Evolutionary conservation across 1,140 invertebrate genomes (phyloP).

Genomic region (Eriosoma lanigerum): DNA sequence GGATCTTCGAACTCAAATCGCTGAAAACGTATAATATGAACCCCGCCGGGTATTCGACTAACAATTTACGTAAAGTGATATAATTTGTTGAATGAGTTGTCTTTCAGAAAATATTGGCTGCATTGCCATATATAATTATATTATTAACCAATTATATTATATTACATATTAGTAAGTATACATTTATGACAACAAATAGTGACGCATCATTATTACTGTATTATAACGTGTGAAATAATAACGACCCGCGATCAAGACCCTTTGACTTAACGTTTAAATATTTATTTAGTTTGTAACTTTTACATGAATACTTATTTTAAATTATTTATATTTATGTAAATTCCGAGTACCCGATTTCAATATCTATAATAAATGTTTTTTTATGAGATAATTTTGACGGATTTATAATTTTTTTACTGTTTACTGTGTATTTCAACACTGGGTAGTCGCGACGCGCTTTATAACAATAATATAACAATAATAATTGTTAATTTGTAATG

Average conservation of each 20-base stretch:
- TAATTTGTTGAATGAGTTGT: conserved; percentile 6
- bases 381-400: too few species aligned
- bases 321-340: too few species aligned
- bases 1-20: conserved; percentile 10
- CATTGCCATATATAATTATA: too few species aligned
- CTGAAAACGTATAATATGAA: not conserved
- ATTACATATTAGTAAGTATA: not conserved
- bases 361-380: too few species aligned
- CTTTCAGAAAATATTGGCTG: not conserved
- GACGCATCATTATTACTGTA: not conserved
- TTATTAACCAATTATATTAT: conserved; percentile 9
- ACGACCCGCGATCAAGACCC: too few species aligned
- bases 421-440: too few species aligned
- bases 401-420: too few species aligned
- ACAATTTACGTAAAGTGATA: conserved; percentile 17
- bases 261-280: not conserved
- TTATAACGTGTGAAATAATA: not conserved
- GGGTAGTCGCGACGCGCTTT: too few species aligned
- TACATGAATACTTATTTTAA: not conserved
- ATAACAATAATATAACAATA: too few species aligned
- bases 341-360: too few species aligned
- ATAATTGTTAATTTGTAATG: too few species aligned
- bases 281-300: not conserved
- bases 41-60: not conserved
- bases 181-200: not conserved